Evolutionary conservation across 2,888 invertebrate genomes (phyloP), one percentile per base, ranked within the genome.

Genomic region (Steromphala cineraria): DNA sequence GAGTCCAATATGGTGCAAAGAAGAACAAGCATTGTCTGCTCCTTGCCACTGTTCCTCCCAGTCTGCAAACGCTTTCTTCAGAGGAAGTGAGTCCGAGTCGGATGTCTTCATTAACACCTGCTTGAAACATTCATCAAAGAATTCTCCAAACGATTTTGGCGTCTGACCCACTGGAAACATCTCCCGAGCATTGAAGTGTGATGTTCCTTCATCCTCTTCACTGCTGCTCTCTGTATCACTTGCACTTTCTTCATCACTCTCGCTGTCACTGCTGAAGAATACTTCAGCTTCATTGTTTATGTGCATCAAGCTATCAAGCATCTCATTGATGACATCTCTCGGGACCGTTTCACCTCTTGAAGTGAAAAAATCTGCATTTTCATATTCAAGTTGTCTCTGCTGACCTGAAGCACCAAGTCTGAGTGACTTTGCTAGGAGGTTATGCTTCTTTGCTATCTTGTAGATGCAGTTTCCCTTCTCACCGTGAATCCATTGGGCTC

Each of bases 401-500:
- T 28, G 15, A 28, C 28, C 28, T 24, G 13, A 28, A 7, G 4
- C 7, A 2, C 28, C 28, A 13, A 55, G 31, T 21, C n/a, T 10
- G 3, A 53, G 31, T 3, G 71, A 76, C 77, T 71, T 28, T 55
- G 17, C 21, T 46, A 79, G 15, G 17, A 36, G 75, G 0, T 76
- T 79, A 10, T 81, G 75, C 10, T 67, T 40, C 31, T 40, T 52
- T 0, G 79, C 81, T 24, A 81, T 36, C 15, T 79, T 55, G 17
- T 67, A 81, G 46, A 81, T 19, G 2, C 15, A 5, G 71, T 81
- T 81, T 24, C 76, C 79, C 53, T 40, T 46, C 28, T 78, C 53
- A 2, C 81, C 81, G 19, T 81, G 81, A 17, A 81, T 81, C 46
- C 78, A 81, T 75, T 81, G 81, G 1, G 81, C 81, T 28, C 81